Conservation (phyloP, 2,113 vertebrate species). For the Neolamprologus hecqui region DNA sequence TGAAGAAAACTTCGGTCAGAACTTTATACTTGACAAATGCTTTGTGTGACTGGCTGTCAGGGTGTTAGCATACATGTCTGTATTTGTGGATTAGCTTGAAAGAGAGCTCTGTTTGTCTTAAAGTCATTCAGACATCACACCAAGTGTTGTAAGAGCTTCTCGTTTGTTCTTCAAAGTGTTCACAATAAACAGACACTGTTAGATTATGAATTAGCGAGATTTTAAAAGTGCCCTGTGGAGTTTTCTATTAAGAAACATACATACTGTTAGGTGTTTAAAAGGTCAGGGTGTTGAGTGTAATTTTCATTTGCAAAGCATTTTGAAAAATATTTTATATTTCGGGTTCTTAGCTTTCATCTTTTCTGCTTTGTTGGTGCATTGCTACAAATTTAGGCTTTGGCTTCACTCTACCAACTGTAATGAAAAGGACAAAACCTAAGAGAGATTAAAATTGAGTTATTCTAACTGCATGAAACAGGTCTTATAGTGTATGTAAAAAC, state of each 20-base stretch:
- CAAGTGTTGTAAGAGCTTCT: slow-evolving; percentile 32
- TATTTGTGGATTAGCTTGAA: background rate
- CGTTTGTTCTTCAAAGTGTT: slow-evolving; percentile 16
- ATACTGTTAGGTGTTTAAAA: background rate
- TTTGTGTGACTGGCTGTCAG: slow-evolving; percentile 21
- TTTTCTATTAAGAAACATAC: background rate
- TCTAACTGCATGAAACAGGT: background rate
- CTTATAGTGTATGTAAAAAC: background rate
- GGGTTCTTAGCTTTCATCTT: background rate
- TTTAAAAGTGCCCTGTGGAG: background rate
- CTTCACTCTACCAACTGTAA: background rate
- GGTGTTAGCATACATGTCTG: background rate
- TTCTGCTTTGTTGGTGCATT: background rate
- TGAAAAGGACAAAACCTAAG: background rate
- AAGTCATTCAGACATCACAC: slow-evolving; percentile 29
- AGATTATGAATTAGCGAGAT: background rate
- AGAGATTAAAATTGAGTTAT: background rate
- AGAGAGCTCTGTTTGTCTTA: slow-evolving; percentile 15
- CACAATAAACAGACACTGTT: background rate
- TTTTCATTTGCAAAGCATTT: background rate
- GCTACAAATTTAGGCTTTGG: background rate
- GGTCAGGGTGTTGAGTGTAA: background rate
- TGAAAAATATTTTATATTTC: background rate
- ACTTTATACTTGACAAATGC: slow-evolving; percentile 53
- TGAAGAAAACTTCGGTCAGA: background rate